A percentile compares a stretch with the other conserved stretches of the same genome.
phyloP scores from a whole-genome alignment of 2,113 vertebrate genomes.

The Taxidea taxus region DNA sequence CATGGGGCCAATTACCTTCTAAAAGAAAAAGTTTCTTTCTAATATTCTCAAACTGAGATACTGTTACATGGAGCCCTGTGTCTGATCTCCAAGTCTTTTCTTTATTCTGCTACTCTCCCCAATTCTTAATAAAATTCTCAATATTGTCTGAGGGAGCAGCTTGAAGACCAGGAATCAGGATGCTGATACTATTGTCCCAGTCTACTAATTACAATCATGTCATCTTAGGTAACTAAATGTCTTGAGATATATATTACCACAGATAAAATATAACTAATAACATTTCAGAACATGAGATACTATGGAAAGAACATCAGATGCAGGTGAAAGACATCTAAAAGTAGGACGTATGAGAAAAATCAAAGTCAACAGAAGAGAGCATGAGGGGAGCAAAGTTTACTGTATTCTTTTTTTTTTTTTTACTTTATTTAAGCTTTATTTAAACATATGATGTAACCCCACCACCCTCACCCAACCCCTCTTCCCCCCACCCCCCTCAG shows the following conservation, averaged over 20 bases:
- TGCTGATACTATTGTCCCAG: not conserved
- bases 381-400: not conserved
- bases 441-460: too few species aligned
- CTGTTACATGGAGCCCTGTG: not conserved
- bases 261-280: not conserved
- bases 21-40: not conserved
- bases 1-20: not conserved
- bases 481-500: too few species aligned
- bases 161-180: not conserved
- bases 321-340: not conserved
- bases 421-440: too few species aligned
- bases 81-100: not conserved
- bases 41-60: not conserved
- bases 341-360: not conserved
- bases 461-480: too few species aligned
- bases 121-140: not conserved
- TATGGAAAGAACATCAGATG: not conserved
- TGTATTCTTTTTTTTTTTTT: not conserved
- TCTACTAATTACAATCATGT: not conserved
- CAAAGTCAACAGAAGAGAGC: not conserved
- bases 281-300: not conserved
- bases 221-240: not conserved
- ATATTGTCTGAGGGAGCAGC: not conserved
- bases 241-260: not conserved
- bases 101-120: not conserved